Evolutionary conservation across 1,140 invertebrate genomes (phyloP), one percentile per base, ranked within the genome.

Genomic region (Zaprionus nigranus): DNA sequence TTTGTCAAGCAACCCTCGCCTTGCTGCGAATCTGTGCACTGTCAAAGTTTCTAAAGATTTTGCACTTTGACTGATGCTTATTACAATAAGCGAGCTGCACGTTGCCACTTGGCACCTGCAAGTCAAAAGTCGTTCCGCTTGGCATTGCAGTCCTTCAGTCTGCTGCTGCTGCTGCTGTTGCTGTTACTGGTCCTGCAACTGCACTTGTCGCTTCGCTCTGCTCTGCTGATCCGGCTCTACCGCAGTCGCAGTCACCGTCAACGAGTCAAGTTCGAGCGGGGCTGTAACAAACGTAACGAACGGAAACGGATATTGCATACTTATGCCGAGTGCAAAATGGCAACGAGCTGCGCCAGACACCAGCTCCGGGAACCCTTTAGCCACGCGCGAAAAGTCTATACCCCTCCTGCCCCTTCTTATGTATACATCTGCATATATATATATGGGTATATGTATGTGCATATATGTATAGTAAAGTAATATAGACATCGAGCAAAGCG

Each of bases 251-350:
- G 9, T 11, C 30, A 11, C 9, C 9, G 30, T 46, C 24, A 2
- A n/a, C 17, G 46, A 68, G 69, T 80, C 76, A 74, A 75, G 72
- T 79, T 82, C 66, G 73, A 75, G 84, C 74, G 40, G 40, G 40
- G n/a, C 80, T 78, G 80, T 77, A 84, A 72, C 80, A 83, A 78
- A 81, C 84, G 84, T 84, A 87, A 87, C 84, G 81, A 87, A 88
- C 82, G 84, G 84, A 87, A 87, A 88, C 84, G 84, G 84, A 87
- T 87, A 87, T 87, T 87, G 84, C 84, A 87, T 87, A 87, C 84
- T 87, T 87, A 87, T 87, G 84, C 80, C 81, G 67, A 88, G 84
- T 87, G 81, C 77, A 78, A 82, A 87, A 80, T 87, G 83, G 84
- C 84, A 87, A 68, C 75, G 75, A 75, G 73, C 71, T 64, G 59